Evolutionary conservation across 2,797 vertebrate species (phyloP).

Genomic region (Artibeus lituratus): DNA sequence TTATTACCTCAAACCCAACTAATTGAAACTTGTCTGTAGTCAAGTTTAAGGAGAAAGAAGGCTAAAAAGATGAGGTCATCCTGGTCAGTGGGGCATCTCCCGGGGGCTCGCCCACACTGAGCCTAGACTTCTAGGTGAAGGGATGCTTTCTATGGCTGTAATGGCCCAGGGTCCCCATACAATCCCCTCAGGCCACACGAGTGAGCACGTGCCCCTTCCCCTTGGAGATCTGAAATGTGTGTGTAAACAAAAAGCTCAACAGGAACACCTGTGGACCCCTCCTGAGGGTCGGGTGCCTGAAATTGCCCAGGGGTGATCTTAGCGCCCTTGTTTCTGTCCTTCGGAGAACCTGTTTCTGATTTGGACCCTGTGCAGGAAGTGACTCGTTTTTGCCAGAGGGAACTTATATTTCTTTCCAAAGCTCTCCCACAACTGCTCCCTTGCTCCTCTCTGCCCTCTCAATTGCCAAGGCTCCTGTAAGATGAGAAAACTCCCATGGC

Average conservation of each 20-base stretch:
- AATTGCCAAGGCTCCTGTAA: background rate
- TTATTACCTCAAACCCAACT: slow-evolving; percentile 12
- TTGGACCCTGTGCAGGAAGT: background rate
- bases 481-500: background rate
- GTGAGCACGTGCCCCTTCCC: background rate
- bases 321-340: background rate
- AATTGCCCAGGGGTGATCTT: background rate
- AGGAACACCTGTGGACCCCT: background rate
- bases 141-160: background rate
- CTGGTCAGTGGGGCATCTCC: background rate
- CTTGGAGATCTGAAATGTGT: background rate
- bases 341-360: slow-evolving; percentile 44
- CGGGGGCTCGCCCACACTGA: background rate
- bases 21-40: slow-evolving; percentile 7
- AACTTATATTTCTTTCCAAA: slow-evolving; percentile 27
- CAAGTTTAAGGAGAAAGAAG: slow-evolving; percentile 30
- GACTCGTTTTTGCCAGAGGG: background rate
- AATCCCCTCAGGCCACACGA: background rate
- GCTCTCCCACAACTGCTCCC: background rate
- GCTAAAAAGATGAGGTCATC: background rate
- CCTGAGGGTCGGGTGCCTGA: background rate
- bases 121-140: background rate
- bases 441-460: background rate
- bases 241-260: background rate
- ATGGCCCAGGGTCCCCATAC: background rate